A percentile compares a stretch with the other conserved stretches of the same genome.
Conservation (phyloP, 2,888 invertebrate species). For the Coenonympha arcania region DNA sequence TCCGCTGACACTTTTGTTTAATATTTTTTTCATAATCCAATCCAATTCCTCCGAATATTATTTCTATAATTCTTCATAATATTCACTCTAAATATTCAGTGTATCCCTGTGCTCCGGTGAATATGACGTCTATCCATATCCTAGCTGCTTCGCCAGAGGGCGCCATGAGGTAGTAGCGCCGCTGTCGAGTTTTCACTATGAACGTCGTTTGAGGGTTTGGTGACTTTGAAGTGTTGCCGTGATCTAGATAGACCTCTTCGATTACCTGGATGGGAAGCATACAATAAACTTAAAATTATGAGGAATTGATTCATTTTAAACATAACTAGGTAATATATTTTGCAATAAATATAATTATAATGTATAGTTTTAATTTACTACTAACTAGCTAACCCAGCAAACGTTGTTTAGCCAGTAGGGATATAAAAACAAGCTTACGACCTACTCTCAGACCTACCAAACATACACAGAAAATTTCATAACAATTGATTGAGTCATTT, state of each 20-base stretch:
- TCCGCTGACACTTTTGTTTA: background rate
- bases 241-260: conserved; percentile 97
- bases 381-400: no score
- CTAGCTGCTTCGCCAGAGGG: conserved; percentile 95
- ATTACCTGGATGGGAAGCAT: conserved; percentile 84
- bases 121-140: conserved; percentile 97
- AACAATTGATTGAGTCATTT: no score
- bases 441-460: no score
- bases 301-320: no score
- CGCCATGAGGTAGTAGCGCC: conserved; percentile 92
- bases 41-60: conserved; percentile 7
- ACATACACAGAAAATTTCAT: no score
- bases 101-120: conserved; percentile 94
- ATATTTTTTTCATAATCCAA: conserved; percentile 1
- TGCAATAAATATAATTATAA: no score
- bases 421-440: no score
- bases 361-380: no score
- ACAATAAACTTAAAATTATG: no score
- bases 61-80: background rate
- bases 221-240: conserved; percentile 91
- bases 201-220: conserved; percentile 94
- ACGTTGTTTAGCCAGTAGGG: no score
- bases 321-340: no score
- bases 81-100: conserved; percentile 57
- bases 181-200: conserved; percentile 92